phyloP scores from a whole-genome alignment of 2,888 invertebrate genomes.

The Torymus tubicola region DNA sequence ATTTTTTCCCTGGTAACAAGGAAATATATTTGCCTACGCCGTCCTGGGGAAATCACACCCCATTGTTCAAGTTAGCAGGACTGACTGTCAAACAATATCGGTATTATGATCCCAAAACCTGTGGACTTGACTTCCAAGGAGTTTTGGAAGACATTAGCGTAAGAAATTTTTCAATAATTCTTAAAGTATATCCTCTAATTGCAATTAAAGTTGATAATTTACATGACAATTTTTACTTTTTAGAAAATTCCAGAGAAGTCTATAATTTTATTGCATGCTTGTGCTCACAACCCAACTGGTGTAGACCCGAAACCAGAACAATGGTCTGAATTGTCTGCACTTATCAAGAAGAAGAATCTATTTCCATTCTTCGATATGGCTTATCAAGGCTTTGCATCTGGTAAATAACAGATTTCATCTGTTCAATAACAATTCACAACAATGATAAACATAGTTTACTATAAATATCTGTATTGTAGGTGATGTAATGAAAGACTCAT shows the following conservation, averaged over 20 bases:
- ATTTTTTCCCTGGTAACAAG: slow-evolving; percentile 88
- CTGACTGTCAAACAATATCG: slow-evolving; percentile 92
- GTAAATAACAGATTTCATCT: slow-evolving; percentile 65
- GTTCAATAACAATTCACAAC: background rate
- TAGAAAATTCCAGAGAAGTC: slow-evolving; percentile 95
- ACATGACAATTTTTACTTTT: slow-evolving; percentile 65
- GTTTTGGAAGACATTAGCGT: slow-evolving; percentile 92
- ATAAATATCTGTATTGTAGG: slow-evolving; percentile 77
- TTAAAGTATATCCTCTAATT: no score
- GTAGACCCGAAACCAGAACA: slow-evolving; percentile 92
- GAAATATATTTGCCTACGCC: slow-evolving; percentile 93
- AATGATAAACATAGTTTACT: slow-evolving; percentile 38
- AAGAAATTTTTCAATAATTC: slow-evolving; percentile 72
- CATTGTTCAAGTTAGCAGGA: slow-evolving; percentile 93
- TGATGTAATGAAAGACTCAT: slow-evolving; percentile 90
- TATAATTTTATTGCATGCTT: slow-evolving; percentile 94
- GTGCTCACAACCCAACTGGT: slow-evolving; percentile 99
- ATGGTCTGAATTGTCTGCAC: slow-evolving; percentile 91
- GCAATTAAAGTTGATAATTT: slow-evolving; percentile 34
- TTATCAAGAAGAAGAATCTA: slow-evolving; percentile 88
- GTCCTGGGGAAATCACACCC: slow-evolving; percentile 99
- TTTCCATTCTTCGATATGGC: slow-evolving; percentile 99
- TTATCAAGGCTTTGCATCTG: slow-evolving; percentile 97
- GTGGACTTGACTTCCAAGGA: slow-evolving; percentile 94
- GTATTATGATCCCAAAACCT: slow-evolving; percentile 95